Conservation (phyloP, 2,888 invertebrate species). For the Pardosa pseudoannulata region DNA sequence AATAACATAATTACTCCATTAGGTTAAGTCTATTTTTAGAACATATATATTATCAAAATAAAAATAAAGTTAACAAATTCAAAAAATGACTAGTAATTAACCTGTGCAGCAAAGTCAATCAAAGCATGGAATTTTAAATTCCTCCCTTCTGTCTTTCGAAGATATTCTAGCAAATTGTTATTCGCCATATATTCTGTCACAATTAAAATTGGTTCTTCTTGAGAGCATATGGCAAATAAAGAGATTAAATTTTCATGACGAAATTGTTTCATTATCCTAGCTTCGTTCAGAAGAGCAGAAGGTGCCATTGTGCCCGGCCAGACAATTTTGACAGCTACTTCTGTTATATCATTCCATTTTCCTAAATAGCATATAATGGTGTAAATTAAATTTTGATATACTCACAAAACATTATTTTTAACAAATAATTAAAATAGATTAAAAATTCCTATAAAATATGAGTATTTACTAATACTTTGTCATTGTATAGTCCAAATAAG, state of each 20-base stretch:
- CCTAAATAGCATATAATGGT: conserved; percentile 77
- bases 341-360: conserved; percentile 95
- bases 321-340: conserved; percentile 98
- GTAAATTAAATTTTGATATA: too few relatives aligned
- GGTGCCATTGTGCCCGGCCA: conserved; percentile 98
- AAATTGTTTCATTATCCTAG: conserved; percentile 99
- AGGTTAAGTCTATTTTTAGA: too few relatives aligned
- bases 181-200: conserved; percentile 96
- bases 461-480: too few relatives aligned
- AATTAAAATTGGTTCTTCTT: conserved; percentile 95
- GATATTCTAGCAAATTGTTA: conserved; percentile 93
- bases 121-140: conserved; percentile 92
- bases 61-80: too few relatives aligned
- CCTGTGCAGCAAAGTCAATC: conserved; percentile 96
- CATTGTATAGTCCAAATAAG: too few relatives aligned
- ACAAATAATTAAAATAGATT: too few relatives aligned
- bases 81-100: too few relatives aligned
- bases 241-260: conserved; percentile 96
- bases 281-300: conserved; percentile 97
- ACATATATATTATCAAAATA: too few relatives aligned
- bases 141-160: conserved; percentile 89
- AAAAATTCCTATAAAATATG: too few relatives aligned
- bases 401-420: too few relatives aligned
- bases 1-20: too few relatives aligned
- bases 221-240: conserved; percentile 94